A percentile compares a stretch with the other conserved stretches of the same genome.
These are phyloP conservation scores for Papilio aristodemus DNA, from an alignment of 1,140 invertebrate genomes.

Conservation along the genomic window DNA sequence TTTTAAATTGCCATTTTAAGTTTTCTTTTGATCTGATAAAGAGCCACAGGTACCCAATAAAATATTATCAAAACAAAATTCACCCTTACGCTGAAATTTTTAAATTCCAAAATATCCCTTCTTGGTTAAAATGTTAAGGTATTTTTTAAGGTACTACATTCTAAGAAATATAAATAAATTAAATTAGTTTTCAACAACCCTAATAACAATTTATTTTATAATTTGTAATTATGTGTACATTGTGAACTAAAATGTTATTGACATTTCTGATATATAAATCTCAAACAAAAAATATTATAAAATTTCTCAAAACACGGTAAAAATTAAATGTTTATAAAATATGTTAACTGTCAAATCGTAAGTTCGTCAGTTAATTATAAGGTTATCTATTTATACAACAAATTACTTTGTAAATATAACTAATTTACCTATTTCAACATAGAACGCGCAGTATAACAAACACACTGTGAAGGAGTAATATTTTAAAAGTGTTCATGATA, in stretches of 20 bases:
- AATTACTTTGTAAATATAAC: neutral
- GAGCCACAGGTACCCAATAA: neutral
- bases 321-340: neutral
- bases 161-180: too few species aligned
- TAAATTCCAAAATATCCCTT: too few species aligned
- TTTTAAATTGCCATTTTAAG: neutral
- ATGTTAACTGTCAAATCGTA: neutral
- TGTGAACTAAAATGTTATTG: too few species aligned
- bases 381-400: neutral
- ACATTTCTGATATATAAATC: too few species aligned
- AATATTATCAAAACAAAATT: too few species aligned
- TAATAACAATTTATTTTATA: too few species aligned
- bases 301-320: neutral
- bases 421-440: slow-evolving; percentile 12
- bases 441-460: neutral
- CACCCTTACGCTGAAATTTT: too few species aligned
- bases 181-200: too few species aligned
- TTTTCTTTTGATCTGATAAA: neutral
- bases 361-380: slow-evolving; percentile 8
- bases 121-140: too few species aligned
- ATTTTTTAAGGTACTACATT: too few species aligned
- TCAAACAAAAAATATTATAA: too few species aligned
- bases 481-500: slow-evolving; percentile 1
- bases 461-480: neutral
- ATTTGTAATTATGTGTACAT: too few species aligned